Conservation (phyloP, 2,888 invertebrate genomes). For the Hipparchia sbordonii region DNA sequence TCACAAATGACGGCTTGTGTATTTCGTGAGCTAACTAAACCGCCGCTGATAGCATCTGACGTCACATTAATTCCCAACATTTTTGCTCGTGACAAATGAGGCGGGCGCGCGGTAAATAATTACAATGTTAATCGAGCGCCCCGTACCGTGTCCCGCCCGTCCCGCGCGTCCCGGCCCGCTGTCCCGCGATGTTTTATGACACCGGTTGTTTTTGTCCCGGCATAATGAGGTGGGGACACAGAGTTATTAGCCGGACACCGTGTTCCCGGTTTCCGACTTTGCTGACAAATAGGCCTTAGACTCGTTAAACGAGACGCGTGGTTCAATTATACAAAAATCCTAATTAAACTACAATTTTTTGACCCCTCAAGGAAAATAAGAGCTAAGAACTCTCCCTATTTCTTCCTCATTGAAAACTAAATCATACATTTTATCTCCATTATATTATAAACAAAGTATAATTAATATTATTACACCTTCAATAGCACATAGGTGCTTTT, state of each 20-base stretch:
- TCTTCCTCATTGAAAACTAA: no score
- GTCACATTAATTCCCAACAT: neutral
- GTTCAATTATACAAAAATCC: neutral
- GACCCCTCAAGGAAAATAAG: no score
- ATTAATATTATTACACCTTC: no score
- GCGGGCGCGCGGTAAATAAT: constrained; percentile 48
- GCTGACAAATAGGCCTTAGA: neutral
- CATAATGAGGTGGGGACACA: neutral
- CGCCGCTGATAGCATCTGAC: neutral
- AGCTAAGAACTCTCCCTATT: no score
- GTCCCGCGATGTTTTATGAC: neutral
- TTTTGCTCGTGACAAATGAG: constrained; percentile 45
- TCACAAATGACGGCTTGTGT: neutral
- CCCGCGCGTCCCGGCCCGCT: neutral
- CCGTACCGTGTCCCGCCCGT: constrained; percentile 5
- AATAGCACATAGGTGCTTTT: no score
- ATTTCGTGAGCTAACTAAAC: neutral
- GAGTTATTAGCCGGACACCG: neutral
- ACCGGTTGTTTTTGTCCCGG: constrained; percentile 8
- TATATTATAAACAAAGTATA: no score
- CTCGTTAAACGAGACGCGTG: neutral
- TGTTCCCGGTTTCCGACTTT: neutral
- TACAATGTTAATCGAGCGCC: constrained; percentile 49
- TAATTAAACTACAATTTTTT: no score
- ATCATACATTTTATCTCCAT: no score